Base-by-base conservation (phyloP, 2,888 invertebrate genomes). In the Norana najaformis region DNA sequence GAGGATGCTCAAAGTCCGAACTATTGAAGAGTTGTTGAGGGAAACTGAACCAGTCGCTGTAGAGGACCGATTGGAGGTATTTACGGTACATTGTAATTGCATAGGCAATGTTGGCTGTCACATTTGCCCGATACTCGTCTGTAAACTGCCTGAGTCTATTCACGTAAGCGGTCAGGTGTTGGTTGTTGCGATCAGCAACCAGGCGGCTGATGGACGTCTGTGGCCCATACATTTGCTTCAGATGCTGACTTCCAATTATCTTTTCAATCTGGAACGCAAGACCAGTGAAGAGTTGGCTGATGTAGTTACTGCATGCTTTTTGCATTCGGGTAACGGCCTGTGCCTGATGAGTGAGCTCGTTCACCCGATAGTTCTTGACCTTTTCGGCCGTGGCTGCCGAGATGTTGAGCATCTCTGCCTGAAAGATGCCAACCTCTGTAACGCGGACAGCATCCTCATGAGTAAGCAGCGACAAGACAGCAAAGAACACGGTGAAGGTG, bases 1-100 rank as follows among this genome's bases (percentile, higher is more conserved):
- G 89, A n/a, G 83, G 89, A 5, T 39, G 82, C 34, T 89, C 89
- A 37, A 69, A n/a, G 83, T 37, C 83, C 16, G 83, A 82, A 34
- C 88, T 83, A 89, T 92, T 92, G 89, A 91, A 92, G 38, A 92
- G 88, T 38, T 89, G 89, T 88, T 90, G 91, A 0, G 94, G 93
- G 88, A 94, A 93, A 35, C 93, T 92, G 88, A 94, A 91, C 94
- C 94, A 94, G 38, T 92, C 92, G 89, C 93, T 94, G n/a, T 92
- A 91, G 13, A 92, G 92, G 8, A 94, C 92, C 35, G 92, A 92
- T 82, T 92, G 92, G 38, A 94, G 91, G 90, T 93, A 94, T 6
- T 93, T 90, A 36, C 92, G 91, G 90, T 94, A 94, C 35, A 88
- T 89, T 14, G 53, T 83, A 30, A 92, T 34, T 18, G 90, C 39